These are phyloP conservation scores for Ochotona princeps DNA, from an alignment of 2,113 vertebrate species.

Conservation along the genomic window DNA sequence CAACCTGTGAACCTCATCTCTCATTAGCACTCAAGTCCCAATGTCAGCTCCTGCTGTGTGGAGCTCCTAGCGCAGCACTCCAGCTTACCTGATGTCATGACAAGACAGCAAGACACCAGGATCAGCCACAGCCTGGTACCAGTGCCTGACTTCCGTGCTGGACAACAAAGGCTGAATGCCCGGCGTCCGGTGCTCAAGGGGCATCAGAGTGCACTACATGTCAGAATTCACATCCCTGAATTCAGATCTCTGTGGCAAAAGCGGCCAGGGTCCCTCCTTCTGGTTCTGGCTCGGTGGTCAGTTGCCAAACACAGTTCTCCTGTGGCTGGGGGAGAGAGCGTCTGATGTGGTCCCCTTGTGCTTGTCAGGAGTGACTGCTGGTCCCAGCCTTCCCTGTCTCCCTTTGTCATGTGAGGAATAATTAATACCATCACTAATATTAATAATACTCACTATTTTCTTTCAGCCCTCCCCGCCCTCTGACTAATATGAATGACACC, in stretches of 20 bases:
- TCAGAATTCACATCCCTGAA: not conserved
- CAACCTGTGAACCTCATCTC: not conserved
- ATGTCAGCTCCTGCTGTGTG: no score
- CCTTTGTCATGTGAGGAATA: not conserved
- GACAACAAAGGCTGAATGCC: not conserved
- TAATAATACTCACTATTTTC: constrained; percentile 1
- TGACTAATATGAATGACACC: constrained; percentile 93
- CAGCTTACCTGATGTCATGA: no score
- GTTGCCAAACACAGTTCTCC: not conserved
- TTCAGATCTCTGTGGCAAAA: not conserved
- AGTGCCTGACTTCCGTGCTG: not conserved
- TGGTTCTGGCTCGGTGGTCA: not conserved
- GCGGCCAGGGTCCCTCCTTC: accelerated
- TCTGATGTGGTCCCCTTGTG: not conserved
- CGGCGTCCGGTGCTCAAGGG: not conserved
- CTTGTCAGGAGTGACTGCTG: not conserved
- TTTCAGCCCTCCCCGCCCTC: constrained; percentile 92
- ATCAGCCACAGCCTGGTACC: no score
- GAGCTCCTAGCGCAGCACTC: no score
- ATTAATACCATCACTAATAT: constrained; percentile 44
- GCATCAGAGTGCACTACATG: not conserved
- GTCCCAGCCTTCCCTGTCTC: not conserved
- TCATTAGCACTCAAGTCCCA: no score
- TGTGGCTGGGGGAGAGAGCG: not conserved
- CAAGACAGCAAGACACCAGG: no score